These are phyloP conservation scores for Eudemis profundana DNA, from an alignment of 2,888 invertebrate species.

Conservation along the genomic window DNA sequence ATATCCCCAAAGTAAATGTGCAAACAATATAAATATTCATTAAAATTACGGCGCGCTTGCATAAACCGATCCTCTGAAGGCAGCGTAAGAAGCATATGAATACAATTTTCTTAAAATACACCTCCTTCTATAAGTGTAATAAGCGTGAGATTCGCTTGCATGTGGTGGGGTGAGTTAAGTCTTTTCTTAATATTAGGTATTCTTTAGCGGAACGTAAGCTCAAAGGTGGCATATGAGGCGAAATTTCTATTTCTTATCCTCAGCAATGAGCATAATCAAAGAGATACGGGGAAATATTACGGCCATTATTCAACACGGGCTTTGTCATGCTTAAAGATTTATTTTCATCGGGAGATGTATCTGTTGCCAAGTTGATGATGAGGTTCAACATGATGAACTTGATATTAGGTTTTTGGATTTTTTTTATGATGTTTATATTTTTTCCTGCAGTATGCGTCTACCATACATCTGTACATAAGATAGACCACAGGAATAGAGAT, in stretches of 20 bases:
- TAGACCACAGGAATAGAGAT: no score
- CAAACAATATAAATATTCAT: conserved; percentile 76
- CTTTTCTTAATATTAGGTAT: conserved; percentile 27
- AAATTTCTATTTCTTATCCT: conserved; percentile 74
- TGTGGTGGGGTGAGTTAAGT: not conserved
- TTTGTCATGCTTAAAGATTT: conserved; percentile 75
- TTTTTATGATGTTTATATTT: no score
- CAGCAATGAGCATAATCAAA: conserved; percentile 70
- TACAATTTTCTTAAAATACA: not conserved
- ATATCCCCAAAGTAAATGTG: conserved; percentile 61
- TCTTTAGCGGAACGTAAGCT: conserved; percentile 54
- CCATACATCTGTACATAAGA: no score
- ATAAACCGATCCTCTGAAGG: conserved; percentile 57
- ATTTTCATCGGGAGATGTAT: conserved; percentile 65
- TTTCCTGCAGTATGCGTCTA: no score
- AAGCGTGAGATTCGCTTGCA: conserved; percentile 14
- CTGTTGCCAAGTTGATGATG: conserved; percentile 7
- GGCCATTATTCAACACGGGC: conserved; percentile 71
- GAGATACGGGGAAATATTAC: conserved; percentile 80
- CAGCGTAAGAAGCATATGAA: conserved; percentile 51
- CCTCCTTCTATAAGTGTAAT: not conserved
- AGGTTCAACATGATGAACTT: conserved; percentile 18
- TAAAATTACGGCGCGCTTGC: conserved; percentile 66
- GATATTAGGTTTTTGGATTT: not conserved
- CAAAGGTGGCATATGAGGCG: conserved; percentile 64